Evolutionary conservation across 2,888 invertebrate species (phyloP).

Genomic region (Amphiduros pacificus): DNA sequence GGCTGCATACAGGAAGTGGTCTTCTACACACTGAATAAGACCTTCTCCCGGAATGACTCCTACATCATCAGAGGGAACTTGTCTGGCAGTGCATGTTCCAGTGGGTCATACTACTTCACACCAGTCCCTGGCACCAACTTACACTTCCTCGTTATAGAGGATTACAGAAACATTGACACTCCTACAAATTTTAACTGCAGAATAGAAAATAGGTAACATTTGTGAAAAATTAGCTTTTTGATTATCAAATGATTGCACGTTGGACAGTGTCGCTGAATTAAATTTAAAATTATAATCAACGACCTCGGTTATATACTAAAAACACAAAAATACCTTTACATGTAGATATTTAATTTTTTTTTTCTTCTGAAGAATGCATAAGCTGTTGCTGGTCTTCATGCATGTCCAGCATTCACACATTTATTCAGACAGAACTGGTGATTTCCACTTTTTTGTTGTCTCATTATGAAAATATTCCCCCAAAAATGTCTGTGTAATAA

Average conservation of each 20-base stretch:
- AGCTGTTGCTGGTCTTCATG: too few species aligned
- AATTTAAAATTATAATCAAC: background rate
- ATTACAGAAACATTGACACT: conserved; percentile 12
- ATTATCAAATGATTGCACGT: background rate
- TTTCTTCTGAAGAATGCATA: too few species aligned
- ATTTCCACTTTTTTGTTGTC: too few species aligned
- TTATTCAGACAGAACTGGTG: too few species aligned
- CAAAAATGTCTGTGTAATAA: background rate
- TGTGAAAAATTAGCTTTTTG: background rate
- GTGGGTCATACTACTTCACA: conserved; percentile 20
- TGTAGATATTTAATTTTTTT: too few species aligned
- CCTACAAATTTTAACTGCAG: conserved; percentile 20
- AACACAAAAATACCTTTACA: too few species aligned
- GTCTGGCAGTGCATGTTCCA: conserved; percentile 22
- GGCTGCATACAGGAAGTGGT: conserved; percentile 14
- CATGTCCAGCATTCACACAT: too few species aligned
- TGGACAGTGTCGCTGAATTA: background rate
- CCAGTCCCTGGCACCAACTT: conserved; percentile 23
- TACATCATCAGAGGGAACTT: conserved; percentile 12
- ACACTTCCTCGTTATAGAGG: conserved; percentile 20
- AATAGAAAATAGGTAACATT: conserved; percentile 14
- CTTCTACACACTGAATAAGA: conserved; percentile 7
- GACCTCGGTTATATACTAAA: too few species aligned
- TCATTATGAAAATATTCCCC: background rate
- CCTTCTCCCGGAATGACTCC: background rate